Evolutionary conservation across 2,797 vertebrate species (phyloP), one percentile per base, ranked within the genome.

Genomic region (Enteromius afrohamiltoni): DNA sequence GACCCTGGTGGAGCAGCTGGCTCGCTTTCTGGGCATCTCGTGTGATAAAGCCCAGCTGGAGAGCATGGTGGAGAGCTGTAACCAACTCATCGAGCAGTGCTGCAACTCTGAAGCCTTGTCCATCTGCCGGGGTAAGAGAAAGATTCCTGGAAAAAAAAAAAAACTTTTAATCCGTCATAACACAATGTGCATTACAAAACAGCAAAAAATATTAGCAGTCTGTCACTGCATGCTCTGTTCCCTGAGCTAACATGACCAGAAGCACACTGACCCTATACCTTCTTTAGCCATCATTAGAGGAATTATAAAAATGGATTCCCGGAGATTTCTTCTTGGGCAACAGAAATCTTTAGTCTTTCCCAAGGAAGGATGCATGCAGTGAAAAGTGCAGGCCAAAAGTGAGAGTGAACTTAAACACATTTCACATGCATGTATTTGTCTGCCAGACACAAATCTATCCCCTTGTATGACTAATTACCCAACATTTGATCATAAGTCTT

Each of bases 51-150:
- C 95, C 49, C 98, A 99, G 94, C 83, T 97, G 93, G 98, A 99
- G 90, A 90, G 93, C 69, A 93, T 97, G 94, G 95, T 95, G 58
- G 98, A 99, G 89, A 97, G 96, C 92, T 99, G 98, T 89, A 97
- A 97, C 89, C 98, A 99, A 83, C 96, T 99, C 76, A 96, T 99
- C 0, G 98, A 99, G 88, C 97, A 99, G 90, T 98, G 98, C 92
- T 96, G 96, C 88, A 98, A 96, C 60, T 96, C 97, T 0, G 97
- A 99, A 92, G 97, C 97, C 0, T 94, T 99, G 91, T 95, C 97
- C 0, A 93, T 98, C 90, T 97, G 97, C 93, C 95, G 98, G 90
- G 97, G 96, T 96, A 93, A 0, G 94, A 82, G 26, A 64, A 34
- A 71, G 19, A 58, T 34, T 16, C 53, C 31, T 55, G 23, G 34